These are phyloP conservation scores for Scaptomyza reducta DNA, from an alignment of 2,888 invertebrate species.

Conservation along the genomic window DNA sequence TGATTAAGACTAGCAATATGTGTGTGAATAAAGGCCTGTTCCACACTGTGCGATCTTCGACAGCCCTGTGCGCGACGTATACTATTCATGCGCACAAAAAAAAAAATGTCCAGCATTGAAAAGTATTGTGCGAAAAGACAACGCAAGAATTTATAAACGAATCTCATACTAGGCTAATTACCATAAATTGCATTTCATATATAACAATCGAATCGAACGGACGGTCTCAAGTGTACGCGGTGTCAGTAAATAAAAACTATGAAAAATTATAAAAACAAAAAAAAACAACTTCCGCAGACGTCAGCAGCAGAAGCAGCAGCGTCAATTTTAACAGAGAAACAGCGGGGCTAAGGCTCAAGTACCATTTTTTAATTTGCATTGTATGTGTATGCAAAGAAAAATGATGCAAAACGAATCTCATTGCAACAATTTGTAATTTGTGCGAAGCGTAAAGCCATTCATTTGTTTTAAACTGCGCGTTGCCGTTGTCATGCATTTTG, in stretches of 20 bases:
- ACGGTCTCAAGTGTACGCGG: conserved; percentile 18
- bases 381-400: neutral
- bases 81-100: conserved; percentile 63
- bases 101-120: conserved; percentile 36
- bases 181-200: conserved; percentile 42
- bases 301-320: conserved; percentile 53
- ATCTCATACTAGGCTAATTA: conserved; percentile 58
- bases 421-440: conserved; percentile 47
- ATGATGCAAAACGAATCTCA: conserved; percentile 49
- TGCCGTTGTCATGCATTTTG: conserved; percentile 76
- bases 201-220: conserved; percentile 3
- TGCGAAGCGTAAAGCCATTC: conserved; percentile 13
- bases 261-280: conserved; percentile 63
- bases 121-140: conserved; percentile 44
- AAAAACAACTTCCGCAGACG: conserved; percentile 69
- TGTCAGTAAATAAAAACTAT: conserved; percentile 45
- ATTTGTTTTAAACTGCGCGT: conserved; percentile 38
- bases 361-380: conserved; percentile 27
- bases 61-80: conserved; percentile 55
- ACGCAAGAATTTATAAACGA: conserved; percentile 56
- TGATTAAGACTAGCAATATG: too few relatives aligned
- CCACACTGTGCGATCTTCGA: neutral
- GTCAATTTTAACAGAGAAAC: conserved; percentile 27
- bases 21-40: neutral
- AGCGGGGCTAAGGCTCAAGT: conserved; percentile 15